Base-by-base conservation (phyloP, 2,888 invertebrate genomes). In the Panzeria rudis region DNA sequence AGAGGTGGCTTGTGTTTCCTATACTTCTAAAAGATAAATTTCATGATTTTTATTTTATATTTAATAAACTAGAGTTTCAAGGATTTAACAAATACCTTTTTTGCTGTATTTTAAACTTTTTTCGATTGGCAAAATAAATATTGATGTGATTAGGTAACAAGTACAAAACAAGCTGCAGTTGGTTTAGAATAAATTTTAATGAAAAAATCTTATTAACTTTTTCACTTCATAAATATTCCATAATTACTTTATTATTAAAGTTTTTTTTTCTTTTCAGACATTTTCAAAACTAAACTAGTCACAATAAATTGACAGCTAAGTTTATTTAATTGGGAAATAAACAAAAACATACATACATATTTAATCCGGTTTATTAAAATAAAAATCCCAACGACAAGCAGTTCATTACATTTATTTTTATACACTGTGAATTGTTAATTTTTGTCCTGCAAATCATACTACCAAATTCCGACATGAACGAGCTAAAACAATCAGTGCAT, bases 401-500 rank as follows among this genome's bases (percentile, higher is more conserved):
- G 32, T 47, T 56, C n/a, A 38, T 61, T 38, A 38, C 8, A 75
- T 50, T 75, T 68, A 66, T 73, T 68, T 81, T 72, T 72, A 44
- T 61, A 52, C 17, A 41, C 20, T 25, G 6, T 41, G 3, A 38
- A 13, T 64, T 44, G 11, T 41, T 71, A 59, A 71, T 61, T 61
- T 71, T 78, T 62, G 61, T 29, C 47, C 20, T 29, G 47, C n/a
- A 56, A 77, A 47, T n/a, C 29, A 68, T 29, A 17, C 35, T 35
- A 15, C 54, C 9, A 75, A 85, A 85, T 85, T 82, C 85, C 75
- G 64, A 50, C 44, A 82, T 73, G 56, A 50, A 64, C 50, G 75
- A 82, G 25, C 25, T 32, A 25, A 64, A 82, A 50, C 78, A 79
- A 71, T 79, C 78, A 75, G 20, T 86, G 20, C 88, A 88, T 3